A percentile compares a stretch with the other conserved stretches of the same genome.
Conservation (phyloP, 1,140 invertebrate genomes). For the Pantala flavescens region DNA sequence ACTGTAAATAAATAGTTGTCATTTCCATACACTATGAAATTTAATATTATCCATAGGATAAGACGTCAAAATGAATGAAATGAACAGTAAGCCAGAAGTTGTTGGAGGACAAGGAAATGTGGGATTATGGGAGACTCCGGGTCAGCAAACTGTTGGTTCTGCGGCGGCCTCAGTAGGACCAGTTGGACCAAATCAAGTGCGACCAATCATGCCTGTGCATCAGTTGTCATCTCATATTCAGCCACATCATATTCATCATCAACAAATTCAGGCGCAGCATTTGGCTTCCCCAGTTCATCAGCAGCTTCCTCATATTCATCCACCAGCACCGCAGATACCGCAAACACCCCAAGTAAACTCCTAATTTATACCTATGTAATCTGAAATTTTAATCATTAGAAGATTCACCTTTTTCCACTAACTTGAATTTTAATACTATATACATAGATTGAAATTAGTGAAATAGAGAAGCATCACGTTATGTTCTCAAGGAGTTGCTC, state of each 20-base stretch:
- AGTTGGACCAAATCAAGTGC: background rate
- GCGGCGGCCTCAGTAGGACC: background rate
- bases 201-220: background rate
- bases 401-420: background rate
- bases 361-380: too few relatives aligned
- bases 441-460: background rate
- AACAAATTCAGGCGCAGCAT: slow-evolving; percentile 29
- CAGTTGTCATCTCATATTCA: background rate
- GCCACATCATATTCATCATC: background rate
- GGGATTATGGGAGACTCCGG: background rate
- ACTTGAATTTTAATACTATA: background rate
- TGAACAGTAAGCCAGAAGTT: slow-evolving; percentile 37
- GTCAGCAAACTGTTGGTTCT: background rate
- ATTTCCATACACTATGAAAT: too few relatives aligned
- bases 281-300: slow-evolving; percentile 31
- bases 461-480: too few relatives aligned
- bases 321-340: slow-evolving; percentile 29
- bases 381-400: background rate
- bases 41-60: background rate
- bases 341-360: slow-evolving; percentile 39
- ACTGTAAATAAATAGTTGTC: too few relatives aligned
- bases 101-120: slow-evolving; percentile 25
- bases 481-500: too few relatives aligned
- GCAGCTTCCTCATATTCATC: slow-evolving; percentile 24
- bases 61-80: slow-evolving; percentile 37